phyloP scores from a whole-genome alignment of 2,113 vertebrate species.

The Pseudolaguvia tuberculata region DNA sequence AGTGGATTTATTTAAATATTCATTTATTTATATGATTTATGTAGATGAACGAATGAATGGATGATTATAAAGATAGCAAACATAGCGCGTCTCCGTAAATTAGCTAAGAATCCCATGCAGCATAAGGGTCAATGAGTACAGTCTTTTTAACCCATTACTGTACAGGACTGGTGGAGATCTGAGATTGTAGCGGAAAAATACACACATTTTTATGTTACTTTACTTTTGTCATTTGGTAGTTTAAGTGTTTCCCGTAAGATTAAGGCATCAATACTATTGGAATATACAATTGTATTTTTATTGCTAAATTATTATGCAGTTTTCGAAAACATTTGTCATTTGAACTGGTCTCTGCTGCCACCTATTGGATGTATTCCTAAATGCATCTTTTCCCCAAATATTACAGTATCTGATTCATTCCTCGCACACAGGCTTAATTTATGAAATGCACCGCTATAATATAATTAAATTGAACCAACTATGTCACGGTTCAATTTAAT shows the following conservation, averaged over 20 bases:
- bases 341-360: constrained; percentile 13
- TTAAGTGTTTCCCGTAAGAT: no score
- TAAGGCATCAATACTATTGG: no score
- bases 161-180: neutral
- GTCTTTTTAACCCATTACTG: neutral
- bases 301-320: no score
- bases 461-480: no score
- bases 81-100: neutral
- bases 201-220: neutral
- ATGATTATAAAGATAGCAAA: neutral
- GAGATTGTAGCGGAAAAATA: neutral
- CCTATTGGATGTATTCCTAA: neutral
- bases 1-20: neutral
- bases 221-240: neutral
- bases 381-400: neutral
- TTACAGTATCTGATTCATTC: neutral
- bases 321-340: no score
- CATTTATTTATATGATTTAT: no score
- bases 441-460: no score
- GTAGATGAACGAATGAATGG: no score
- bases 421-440: no score
- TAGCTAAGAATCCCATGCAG: neutral
- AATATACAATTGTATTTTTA: no score
- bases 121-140: constrained; percentile 25
- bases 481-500: no score